Evolutionary conservation across 2,113 vertebrate species (phyloP), one percentile per base, ranked within the genome.

Genomic region (Lates calcarifer): DNA sequence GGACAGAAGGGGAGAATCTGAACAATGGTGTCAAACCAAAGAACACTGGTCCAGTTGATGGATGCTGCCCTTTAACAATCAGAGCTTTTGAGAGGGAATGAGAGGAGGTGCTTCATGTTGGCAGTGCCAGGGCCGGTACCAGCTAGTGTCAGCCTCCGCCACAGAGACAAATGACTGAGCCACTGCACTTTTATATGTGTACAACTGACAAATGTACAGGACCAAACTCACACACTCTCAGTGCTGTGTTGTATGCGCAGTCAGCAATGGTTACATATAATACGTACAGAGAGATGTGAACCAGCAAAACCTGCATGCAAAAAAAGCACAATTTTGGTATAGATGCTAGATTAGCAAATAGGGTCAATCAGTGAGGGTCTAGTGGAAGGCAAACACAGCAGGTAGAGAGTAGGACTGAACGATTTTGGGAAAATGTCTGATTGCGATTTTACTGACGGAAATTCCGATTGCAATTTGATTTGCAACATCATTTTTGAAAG

Each of bases 1-100:
- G 69, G 74, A 83, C 77, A 77, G 66, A 69, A 31, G 68, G 74
- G 18, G 74, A 71, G 81, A 89, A 60, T 85, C 82, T 93, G 94
- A 96, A 98, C 96, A 99, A 97, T 97, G 94, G 96, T 96, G 96
- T 95, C 94, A 96, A 95, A 96, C 90, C 94, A 90, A 95, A 95
- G 93, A 93, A 94, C 95, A 93, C 93, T 83, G 88, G 28, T 73
- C 84, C 93, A 95, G 95, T 95, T 95, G 96, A 97, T 89, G 87
- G 93, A 93, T 83, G 90, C 57, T 83, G 88, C 91, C 90, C 70
- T 93, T 86, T 31, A 91, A 98, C 97, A 98, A 97, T 96, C 94
- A 95, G 88, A 88, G 95, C 96, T 96, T 97, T 97, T 96, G 94
- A 97, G 91, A 33, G 73, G 76, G 70, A 55, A 85, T 80, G 64